Conservation (phyloP, 2,797 vertebrate genomes). For the Ambastaia sidthimunki region DNA sequence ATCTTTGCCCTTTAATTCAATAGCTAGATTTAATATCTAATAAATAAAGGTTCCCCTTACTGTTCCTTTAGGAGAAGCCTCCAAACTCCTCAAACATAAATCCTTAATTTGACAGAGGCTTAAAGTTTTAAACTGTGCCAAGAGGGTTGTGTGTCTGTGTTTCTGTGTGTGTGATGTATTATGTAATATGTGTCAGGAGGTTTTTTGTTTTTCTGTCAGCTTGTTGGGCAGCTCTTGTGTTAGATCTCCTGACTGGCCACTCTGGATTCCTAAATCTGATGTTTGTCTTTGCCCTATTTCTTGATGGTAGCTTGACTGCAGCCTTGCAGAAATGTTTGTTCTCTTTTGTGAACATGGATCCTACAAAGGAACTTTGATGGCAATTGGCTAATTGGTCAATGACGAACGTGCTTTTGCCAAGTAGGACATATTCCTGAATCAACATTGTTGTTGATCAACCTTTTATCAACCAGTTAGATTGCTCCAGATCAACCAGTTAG, state of each 20-base stretch:
- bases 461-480: too few relatives aligned
- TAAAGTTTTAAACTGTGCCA: background rate
- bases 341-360: too few relatives aligned
- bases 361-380: too few relatives aligned
- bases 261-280: background rate
- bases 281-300: background rate
- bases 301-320: background rate
- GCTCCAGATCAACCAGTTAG: too few relatives aligned
- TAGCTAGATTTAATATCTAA: too few relatives aligned
- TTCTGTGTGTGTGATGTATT: constrained; percentile 29
- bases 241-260: constrained; percentile 12
- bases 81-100: constrained; percentile 10
- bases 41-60: too few relatives aligned
- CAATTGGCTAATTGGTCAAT: too few relatives aligned
- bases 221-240: constrained; percentile 5
- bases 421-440: too few relatives aligned
- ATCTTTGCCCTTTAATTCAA: too few relatives aligned
- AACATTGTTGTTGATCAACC: too few relatives aligned
- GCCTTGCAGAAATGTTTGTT: background rate
- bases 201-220: constrained; percentile 13
- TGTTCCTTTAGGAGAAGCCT: background rate
- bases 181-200: constrained; percentile 22
- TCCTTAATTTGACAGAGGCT: constrained; percentile 18
- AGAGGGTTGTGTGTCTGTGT: background rate
- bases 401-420: too few relatives aligned